Base-by-base conservation (phyloP, 2,797 vertebrate species). In the Lithobates pipiens region DNA sequence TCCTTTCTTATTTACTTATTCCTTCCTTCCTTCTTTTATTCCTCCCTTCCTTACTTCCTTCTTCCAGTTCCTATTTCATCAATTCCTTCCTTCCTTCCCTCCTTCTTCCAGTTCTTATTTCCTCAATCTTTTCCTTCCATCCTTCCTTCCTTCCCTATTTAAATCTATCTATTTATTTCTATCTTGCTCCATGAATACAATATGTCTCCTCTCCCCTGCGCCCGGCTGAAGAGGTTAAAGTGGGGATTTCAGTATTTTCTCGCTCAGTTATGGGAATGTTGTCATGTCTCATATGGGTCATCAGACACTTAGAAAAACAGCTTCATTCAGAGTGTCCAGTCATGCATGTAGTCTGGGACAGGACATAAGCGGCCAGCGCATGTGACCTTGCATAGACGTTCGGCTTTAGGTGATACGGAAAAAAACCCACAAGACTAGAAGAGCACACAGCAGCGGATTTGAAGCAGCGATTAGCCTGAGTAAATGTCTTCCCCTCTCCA, bases 301-400 rank as follows among this genome's bases (percentile, higher is more conserved):
- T 63, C 84, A 75, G 57, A 76, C 77, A 68, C 84, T 50, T 67
- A 74, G 54, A 80, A 85, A 78, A 85, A 76, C 84, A 70, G 50
- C 44, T 79, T 27, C 29, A 81, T 85, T 80, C 77, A 85, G 42
- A 70, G 23, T 39, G 84, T 42, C 63, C 72, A 85, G 63, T 36
- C 84, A 85, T 80, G 77, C 84, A 32, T 76, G 34, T 27, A 69
- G 84, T 80, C 84, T 85, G 77, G 77, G 73, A 85, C 63, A 57
- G 72, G 70, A 85, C 82, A 72, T 84, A 74, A 69, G 65, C 68
- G 42, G 39, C n/a, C 61, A 44, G 32, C 23, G 10, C 83, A 78
- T 29, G 25, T 78, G 68, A 75, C 57, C 77, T 67, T 13, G 3
- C 57, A 71, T 50, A 80, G 39, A 65, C 9, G 27, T 5, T 65